Base-by-base conservation (phyloP, 2,797 vertebrate species). In the Helostoma temminkii region DNA sequence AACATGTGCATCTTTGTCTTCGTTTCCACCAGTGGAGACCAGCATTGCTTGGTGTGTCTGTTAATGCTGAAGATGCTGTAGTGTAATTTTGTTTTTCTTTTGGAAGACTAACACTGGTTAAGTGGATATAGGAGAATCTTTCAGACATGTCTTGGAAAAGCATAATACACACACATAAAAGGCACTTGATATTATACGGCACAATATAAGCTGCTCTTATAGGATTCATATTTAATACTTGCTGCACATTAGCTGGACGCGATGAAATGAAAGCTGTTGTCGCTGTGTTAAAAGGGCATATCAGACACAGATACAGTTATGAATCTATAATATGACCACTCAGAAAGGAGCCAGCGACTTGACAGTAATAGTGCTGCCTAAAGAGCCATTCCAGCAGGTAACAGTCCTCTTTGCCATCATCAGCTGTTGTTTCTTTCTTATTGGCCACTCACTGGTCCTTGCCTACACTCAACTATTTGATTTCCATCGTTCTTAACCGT, bases 401-500 rank as follows among this genome's bases (percentile, higher is more conserved):
- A 89, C 89, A 74, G 84, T 91, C 91, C 82, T 90, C 89, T 88
- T 88, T 88, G 84, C 91, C 84, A 82, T 91, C 91, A 93, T 92
- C 90, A 91, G 91, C 92, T 91, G 88, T 91, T 89, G 89, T 90
- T 90, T 88, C 89, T 88, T 87, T 90, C 90, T 91, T 88, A 91
- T 91, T 90, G 91, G 89, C 88, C 86, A 84, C 89, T 92, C 88
- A 86, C 91, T 89, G 89, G 84, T 86, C 88, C 85, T 90, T 90
- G 90, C 92, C 87, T 92, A 91, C 91, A 92, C 90, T 93, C 92
- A 92, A 91, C 91, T 90, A 93, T 93, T 93, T 92, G 91, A 93
- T 93, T 93, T 88, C 89, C 87, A 91, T 92, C 88, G 89, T 92
- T 91, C 89, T 89, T 90, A 90, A 93, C 87, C 92, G 79, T 93